phyloP scores from a whole-genome alignment of 1,140 invertebrate species.

The Cyclargus thomasi region DNA sequence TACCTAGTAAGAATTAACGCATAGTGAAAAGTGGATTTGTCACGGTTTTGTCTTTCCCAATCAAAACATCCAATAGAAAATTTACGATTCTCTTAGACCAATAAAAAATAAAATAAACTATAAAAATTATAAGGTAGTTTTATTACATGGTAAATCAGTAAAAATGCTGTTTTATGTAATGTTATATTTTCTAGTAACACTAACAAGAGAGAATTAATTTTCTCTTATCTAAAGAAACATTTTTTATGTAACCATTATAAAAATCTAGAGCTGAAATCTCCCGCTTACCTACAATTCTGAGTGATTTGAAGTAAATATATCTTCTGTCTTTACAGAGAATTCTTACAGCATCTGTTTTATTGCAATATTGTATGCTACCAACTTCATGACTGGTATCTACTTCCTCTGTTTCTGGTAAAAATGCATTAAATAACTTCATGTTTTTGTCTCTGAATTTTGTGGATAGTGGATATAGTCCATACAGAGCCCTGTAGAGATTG shows the following conservation, averaged over 20 bases:
- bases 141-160: neutral
- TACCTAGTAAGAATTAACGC: neutral
- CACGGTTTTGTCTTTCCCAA: too few species aligned
- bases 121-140: neutral
- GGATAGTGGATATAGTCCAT: constrained; percentile 78
- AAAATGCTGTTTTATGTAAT: neutral
- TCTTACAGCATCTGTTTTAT: constrained; percentile 67
- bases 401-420: constrained; percentile 36
- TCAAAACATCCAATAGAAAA: neutral
- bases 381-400: constrained; percentile 30
- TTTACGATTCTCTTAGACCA: neutral
- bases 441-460: constrained; percentile 76
- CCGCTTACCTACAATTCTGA: constrained; percentile 77
- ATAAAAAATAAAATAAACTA: neutral
- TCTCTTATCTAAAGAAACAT: constrained; percentile 49
- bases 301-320: constrained; percentile 76
- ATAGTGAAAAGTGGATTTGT: neutral
- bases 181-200: neutral
- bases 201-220: constrained; percentile 29
- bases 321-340: constrained; percentile 77
- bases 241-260: constrained; percentile 81
- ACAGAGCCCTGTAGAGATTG: constrained; percentile 80
- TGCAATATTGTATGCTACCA: constrained; percentile 75
- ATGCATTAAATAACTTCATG: constrained; percentile 79
- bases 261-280: constrained; percentile 80